A percentile compares a stretch with the other conserved stretches of the same genome.
These are phyloP conservation scores for Tretioscincus oriximinensis DNA, from an alignment of 2,113 vertebrate species.

Conservation along the genomic window DNA sequence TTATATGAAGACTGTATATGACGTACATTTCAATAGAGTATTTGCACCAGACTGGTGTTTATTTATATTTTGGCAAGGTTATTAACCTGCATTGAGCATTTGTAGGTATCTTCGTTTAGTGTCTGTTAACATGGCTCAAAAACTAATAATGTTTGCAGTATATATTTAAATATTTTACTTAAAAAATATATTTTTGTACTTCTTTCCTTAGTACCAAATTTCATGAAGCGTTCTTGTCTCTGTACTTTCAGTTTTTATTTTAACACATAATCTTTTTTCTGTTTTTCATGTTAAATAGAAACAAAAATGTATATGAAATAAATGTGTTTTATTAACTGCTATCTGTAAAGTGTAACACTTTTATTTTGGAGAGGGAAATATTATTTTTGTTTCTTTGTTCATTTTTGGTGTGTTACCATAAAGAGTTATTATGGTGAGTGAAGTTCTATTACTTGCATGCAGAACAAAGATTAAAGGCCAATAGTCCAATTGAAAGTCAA, in stretches of 20 bases:
- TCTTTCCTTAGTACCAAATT: background rate
- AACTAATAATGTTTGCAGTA: background rate
- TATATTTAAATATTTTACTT: background rate
- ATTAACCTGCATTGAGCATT: no score
- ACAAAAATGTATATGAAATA: background rate
- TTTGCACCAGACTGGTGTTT: no score
- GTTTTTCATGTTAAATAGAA: background rate
- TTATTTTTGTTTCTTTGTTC: conserved; percentile 29
- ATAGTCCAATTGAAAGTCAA: conserved; percentile 26
- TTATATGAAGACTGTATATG: no score
- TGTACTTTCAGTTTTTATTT: background rate
- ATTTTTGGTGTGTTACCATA: conserved; percentile 38
- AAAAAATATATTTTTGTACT: background rate
- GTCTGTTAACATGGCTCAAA: background rate
- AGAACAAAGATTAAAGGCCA: background rate
- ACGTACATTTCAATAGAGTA: no score
- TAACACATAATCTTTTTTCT: background rate
- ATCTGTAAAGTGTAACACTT: background rate
- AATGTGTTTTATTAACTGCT: background rate
- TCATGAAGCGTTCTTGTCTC: background rate
- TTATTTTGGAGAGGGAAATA: background rate
- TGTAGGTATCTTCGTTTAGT: no score
- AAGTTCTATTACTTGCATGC: conserved; percentile 2
- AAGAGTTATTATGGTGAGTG: background rate
- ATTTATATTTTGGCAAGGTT: no score